Percentiles rank a stretch among this genome's conserved stretches.
Evolutionary conservation across 2,888 invertebrate species (phyloP).

Genomic region (Mimumesa dahlbomi): DNA sequence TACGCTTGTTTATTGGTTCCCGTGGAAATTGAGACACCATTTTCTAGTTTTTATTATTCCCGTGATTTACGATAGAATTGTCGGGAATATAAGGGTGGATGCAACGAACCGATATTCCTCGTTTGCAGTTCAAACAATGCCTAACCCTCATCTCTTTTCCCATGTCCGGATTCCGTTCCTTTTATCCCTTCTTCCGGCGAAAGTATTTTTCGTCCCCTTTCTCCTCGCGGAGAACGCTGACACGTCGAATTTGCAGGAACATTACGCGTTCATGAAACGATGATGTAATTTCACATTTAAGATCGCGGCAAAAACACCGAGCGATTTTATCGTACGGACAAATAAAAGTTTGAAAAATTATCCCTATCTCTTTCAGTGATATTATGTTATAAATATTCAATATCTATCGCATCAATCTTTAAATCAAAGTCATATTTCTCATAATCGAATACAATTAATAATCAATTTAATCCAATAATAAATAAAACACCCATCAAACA

Average conservation of each 20-base stretch:
- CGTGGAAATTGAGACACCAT: no score
- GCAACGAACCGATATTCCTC: constrained; percentile 46
- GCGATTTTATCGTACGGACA: no score
- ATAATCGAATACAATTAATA: no score
- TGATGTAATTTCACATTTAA: constrained; percentile 44
- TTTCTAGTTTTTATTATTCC: constrained; percentile 12
- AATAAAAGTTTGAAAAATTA: no score
- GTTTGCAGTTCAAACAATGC: constrained; percentile 57
- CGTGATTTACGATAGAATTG: constrained; percentile 28
- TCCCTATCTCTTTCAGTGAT: no score
- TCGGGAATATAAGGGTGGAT: constrained; percentile 12
- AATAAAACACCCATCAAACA: no score
- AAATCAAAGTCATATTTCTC: no score
- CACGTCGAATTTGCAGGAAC: constrained; percentile 39
- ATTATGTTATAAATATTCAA: no score
- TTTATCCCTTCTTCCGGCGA: constrained; percentile 29
- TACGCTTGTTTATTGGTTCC: neutral
- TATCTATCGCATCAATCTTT: no score
- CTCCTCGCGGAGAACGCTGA: constrained; percentile 42
- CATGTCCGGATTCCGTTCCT: constrained; percentile 30
- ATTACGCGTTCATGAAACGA: constrained; percentile 41
- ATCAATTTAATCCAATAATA: no score
- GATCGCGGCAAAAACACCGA: constrained; percentile 5
- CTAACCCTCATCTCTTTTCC: constrained; percentile 45
- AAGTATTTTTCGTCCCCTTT: constrained; percentile 27